Evolutionary conservation across 2,888 invertebrate genomes (phyloP), one percentile per base, ranked within the genome.

Genomic region (Euplexia lucipara): DNA sequence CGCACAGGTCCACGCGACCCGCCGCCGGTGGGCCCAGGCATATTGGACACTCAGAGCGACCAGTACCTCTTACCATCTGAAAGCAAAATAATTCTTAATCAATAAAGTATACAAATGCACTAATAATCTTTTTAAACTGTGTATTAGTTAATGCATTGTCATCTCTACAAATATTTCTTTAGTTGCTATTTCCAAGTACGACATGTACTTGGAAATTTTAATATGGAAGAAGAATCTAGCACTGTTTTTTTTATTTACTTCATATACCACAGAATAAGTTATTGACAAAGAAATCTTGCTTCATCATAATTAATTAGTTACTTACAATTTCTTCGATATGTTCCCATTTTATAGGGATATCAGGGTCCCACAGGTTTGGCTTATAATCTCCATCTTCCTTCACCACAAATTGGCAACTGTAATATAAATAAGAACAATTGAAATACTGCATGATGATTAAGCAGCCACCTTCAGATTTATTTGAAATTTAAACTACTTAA

Each of bases 401-500:
- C 75, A 99, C 98, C 87, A 99, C 97, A 96, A 99, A 99, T 95
- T 99, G 99, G 92, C 99, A 99, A 95, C 99, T 98, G 85, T 65
- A 90, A 89, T 42, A 60, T 45, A 51, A 39, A 49, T 2, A 18
- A 20, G 10, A 47, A 30, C 20, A 20, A 26, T 10, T 30, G 1
- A 35, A 30, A 42, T 39, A 34, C 12, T 16, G 16, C 14, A 22
- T 9, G 3, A 26, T 0, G n/a, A 35, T 44, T 20, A 20, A 20
- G 18, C 12, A 44, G n/a, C 6, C 18, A 20, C 0, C 18, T 18
- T 14, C 8, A 34, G n/a, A 16, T 41, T 39, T 2, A 20, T 20
- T 3, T 12, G 2, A n/a, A 9, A 20, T 5, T 45, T 6, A 4
- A 49, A 5, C n/a, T 37, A 9, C 12, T 53, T 20, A n/a, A 30